Evolutionary conservation across 2,113 vertebrate species (phyloP), one percentile per base, ranked within the genome.

Genomic region (Pelusios castaneus): DNA sequence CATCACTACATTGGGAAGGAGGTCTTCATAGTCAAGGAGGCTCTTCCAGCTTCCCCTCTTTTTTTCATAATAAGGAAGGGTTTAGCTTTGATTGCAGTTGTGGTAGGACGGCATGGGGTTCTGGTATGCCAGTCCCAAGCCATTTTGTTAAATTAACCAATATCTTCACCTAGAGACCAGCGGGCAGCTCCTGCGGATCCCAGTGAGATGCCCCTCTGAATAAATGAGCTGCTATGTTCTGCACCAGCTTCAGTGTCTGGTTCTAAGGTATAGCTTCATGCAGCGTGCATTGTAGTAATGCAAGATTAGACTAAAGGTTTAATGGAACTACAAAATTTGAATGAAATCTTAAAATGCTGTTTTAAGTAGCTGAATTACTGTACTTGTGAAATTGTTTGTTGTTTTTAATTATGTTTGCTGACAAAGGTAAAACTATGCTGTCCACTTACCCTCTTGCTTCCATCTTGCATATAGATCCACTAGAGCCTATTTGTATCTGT

Each of bases 401-500:
- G 25, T 29, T 11, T 27, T 27, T 58, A 29, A 58, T 27, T 27
- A 4, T 29, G 10, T 9, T 58, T 25, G 25, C 56, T 58, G 56
- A 58, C 56, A 58, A 58, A 58, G 14, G 51, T 52, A 52, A 52
- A 17, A 52, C 14, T 13, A 11, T 58, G 56, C 25, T 58, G 56
- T 58, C 25, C 56, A 58, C 25, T 0, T 79, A 14, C 87, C 93
- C 83, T 90, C 75, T 25, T 91, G 81, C 92, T 96, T 89, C 87
- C 79, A 95, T 96, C 81, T 21, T 89, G 10, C 75, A 47, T 95
- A 6, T 80, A n/a, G n/a, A 91, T 75, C 51, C 5, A 58, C 8
- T 75, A 11, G 25, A 84, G 21, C 43, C 67, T 75, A 29, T 86
- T 76, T 63, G 27, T 22, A 58, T 25, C 24, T 27, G 16, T 67